Conservation (phyloP, 1,140 invertebrate genomes). For the Lepidurus couesii region DNA sequence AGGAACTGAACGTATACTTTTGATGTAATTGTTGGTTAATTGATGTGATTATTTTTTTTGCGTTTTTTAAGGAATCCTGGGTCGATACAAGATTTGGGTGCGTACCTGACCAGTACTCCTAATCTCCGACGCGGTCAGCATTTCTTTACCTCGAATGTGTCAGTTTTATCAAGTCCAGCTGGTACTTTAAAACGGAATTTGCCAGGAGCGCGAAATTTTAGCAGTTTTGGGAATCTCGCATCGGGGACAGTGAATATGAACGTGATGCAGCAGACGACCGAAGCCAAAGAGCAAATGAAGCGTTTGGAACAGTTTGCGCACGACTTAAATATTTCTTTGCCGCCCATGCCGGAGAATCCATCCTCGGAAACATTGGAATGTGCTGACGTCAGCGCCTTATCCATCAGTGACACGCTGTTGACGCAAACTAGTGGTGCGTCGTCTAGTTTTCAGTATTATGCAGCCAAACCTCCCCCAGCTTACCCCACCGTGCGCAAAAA, state of each 20-base stretch:
- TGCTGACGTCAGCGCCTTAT: constrained; percentile 25
- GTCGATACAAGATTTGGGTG: background rate
- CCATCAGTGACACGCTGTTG: constrained; percentile 33
- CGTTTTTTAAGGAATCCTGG: background rate
- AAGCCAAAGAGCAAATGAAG: constrained; percentile 30
- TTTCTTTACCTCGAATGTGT: background rate
- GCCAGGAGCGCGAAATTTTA: background rate
- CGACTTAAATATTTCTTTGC: constrained; percentile 29
- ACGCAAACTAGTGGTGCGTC: constrained; percentile 17
- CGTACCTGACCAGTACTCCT: constrained; percentile 4
- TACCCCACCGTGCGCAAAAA: constrained; percentile 22
- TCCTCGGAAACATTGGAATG: background rate
- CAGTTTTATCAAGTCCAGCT: background rate
- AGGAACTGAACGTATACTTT: background rate
- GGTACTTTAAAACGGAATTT: background rate
- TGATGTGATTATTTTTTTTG: background rate
- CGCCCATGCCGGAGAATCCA: background rate
- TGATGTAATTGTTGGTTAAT: background rate
- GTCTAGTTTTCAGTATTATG: constrained; percentile 32
- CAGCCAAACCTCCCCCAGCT: constrained; percentile 31
- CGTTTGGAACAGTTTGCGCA: constrained; percentile 29
- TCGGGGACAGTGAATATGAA: background rate
- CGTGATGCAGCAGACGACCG: constrained; percentile 3
- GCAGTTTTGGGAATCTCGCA: constrained; percentile 2
- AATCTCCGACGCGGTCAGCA: background rate